Evolutionary conservation across 1,140 invertebrate genomes (phyloP).

Genomic region (Calephelis virginiensis): DNA sequence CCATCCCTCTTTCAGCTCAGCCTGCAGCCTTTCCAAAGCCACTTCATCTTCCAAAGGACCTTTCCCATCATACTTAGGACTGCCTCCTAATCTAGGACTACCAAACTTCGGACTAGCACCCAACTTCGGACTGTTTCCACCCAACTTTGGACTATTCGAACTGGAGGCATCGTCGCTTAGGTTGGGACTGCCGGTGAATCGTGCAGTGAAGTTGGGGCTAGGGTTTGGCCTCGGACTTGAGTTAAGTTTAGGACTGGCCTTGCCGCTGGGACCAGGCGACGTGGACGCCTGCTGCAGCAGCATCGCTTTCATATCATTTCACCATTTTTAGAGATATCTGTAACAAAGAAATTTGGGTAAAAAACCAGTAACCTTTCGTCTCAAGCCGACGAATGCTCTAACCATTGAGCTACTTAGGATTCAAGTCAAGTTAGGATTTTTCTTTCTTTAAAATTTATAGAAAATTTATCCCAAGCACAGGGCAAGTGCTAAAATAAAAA

Average conservation of each 20-base stretch:
- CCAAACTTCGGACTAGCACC: conserved; percentile 39
- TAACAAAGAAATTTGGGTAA: conserved; percentile 30
- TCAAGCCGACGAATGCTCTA: too few species aligned
- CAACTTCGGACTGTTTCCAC: conserved; percentile 48
- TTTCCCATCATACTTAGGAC: conserved; percentile 54
- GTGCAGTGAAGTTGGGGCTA: conserved; percentile 49
- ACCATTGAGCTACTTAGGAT: too few species aligned
- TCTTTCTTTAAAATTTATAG: too few species aligned
- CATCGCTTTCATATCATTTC: conserved; percentile 70
- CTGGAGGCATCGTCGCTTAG: conserved; percentile 56
- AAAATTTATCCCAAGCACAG: too few species aligned
- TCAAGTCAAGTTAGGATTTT: too few species aligned
- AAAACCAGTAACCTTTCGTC: too few species aligned
- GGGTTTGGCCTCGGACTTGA: conserved; percentile 48
- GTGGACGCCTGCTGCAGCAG: conserved; percentile 69
- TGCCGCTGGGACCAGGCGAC: conserved; percentile 68
- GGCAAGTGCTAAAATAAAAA: too few species aligned
- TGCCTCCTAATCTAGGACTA: conserved; percentile 45
- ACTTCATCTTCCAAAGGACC: conserved; percentile 57
- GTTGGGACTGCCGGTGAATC: conserved; percentile 52
- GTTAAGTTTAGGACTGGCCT: conserved; percentile 60
- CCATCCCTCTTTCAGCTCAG: conserved; percentile 82
- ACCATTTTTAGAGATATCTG: conserved; percentile 57
- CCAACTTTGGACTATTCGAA: conserved; percentile 51
- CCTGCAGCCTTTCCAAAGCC: conserved; percentile 75